Evolutionary conservation across 2,888 invertebrate species (phyloP), one percentile per base, ranked within the genome.

Genomic region (Aethes cnicana): DNA sequence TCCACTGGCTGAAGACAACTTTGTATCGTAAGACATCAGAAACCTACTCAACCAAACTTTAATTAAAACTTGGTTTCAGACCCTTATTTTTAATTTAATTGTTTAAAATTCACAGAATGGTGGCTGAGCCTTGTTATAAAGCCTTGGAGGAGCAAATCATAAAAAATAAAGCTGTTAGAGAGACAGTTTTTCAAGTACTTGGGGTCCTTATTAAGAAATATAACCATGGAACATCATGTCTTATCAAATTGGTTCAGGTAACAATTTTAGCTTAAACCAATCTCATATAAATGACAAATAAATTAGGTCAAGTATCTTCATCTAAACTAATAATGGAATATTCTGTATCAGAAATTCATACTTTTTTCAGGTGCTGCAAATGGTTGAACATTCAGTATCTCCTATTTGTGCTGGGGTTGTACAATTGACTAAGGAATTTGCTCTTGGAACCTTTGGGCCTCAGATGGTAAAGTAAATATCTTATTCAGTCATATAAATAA

Each of bases 181-280:
- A 94, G 59, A 93, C 94, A 8, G 91, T 97, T 3, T 94, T 94
- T 69, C 93, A 96, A 90, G 92, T 97, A 26, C 87, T 98, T 53
- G 97, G 96, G 8, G 91, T 92, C 2, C 91, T 97, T 33, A 93
- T 97, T 12, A 96, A 95, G 74, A 93, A 92, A 42, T 96, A 96
- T 74, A 96, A 95, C 72, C 96, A 97, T 81, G 95, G 95, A 0
- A 91, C 94, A 32, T 92, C 93, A 20, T 96, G 95, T 73, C 91
- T 95, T 1, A 92, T 95, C 4, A 93, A 94, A 68, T 90, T 95
- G 50, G 92, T 92, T 16, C 92, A 92, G 84, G 91, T 92, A 68
- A 57, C 11, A 8, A 4, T 18, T 17, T n/a, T 18, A 17, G 14
- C 12, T n/a, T n/a, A n/a, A n/a, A n/a, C n/a, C n/a, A n/a, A n/a